Conservation (phyloP, 2,797 vertebrate genomes). For the Phylloscopus collybita region DNA sequence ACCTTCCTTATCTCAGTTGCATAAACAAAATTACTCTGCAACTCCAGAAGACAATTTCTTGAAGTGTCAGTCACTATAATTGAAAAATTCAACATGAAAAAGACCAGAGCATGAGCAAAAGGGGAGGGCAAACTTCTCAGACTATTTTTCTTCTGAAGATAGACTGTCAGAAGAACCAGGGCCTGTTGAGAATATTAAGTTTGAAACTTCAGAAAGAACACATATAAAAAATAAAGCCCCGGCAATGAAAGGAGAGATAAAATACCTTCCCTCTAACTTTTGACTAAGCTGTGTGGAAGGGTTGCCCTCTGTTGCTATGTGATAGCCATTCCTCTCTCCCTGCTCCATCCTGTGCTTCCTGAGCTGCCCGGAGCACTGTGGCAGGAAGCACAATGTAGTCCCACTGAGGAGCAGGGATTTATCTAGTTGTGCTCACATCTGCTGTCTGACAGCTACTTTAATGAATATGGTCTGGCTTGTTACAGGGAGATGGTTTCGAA, state of each 20-base stretch:
- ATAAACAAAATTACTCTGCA: slow-evolving; percentile 19
- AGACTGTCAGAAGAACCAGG: background rate
- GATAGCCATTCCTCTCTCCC: background rate
- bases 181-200: background rate
- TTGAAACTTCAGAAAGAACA: background rate
- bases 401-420: slow-evolving; percentile 46
- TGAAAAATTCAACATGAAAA: slow-evolving; percentile 19
- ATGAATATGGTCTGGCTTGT: slow-evolving; percentile 53
- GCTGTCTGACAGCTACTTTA: slow-evolving; percentile 58
- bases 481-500: background rate
- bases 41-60: background rate
- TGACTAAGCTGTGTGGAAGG: background rate
- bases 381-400: background rate
- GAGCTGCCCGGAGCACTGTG: background rate
- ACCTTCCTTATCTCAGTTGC: background rate
- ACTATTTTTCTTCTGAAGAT: background rate
- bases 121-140: background rate
- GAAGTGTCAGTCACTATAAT: slow-evolving; percentile 18
- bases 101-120: background rate
- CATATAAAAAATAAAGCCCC: background rate
- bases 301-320: slow-evolving; percentile 19
- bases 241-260: background rate
- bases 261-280: background rate
- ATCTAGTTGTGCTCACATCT: slow-evolving; percentile 50
- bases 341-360: background rate